Conservation (phyloP, 2,888 invertebrate genomes). For the Copidosoma aretas region DNA sequence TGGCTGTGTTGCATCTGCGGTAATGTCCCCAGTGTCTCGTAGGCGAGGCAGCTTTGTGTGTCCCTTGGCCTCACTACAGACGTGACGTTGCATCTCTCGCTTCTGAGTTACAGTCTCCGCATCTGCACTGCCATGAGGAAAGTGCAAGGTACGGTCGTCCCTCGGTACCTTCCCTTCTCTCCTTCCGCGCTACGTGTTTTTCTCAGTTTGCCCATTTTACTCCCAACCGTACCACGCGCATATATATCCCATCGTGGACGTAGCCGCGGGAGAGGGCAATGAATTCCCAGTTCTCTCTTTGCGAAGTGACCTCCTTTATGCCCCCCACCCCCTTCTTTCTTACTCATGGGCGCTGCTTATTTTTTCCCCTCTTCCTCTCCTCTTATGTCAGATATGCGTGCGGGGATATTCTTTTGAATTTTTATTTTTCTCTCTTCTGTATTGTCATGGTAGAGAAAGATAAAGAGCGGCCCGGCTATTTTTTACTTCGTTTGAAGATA, state of each 20-base stretch:
- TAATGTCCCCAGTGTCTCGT: conserved; percentile 31
- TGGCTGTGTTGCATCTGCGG: no score
- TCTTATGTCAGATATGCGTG: not conserved
- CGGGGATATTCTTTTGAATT: conserved; percentile 1
- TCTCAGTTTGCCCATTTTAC: not conserved
- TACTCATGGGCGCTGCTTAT: not conserved
- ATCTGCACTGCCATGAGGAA: conserved; percentile 14
- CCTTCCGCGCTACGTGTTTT: not conserved
- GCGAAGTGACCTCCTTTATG: not conserved
- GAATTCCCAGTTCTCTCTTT: not conserved
- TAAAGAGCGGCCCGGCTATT: not conserved
- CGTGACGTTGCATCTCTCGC: conserved; percentile 26
- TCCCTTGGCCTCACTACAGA: conserved; percentile 22
- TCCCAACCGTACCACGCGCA: not conserved
- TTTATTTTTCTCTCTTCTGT: not conserved
- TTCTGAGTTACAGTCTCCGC: not conserved
- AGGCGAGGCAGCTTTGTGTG: not conserved
- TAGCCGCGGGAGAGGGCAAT: not conserved
- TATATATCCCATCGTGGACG: conserved; percentile 7
- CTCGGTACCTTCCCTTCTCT: conserved; percentile 2
- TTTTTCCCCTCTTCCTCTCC: not conserved
- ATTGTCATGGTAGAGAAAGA: not conserved
- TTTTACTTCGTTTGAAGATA: not conserved
- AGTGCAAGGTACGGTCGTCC: no score
- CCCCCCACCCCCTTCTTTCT: no score